Evolutionary conservation across 2,888 invertebrate species (phyloP), one percentile per base, ranked within the genome.

Genomic region (Hetaerina titia): DNA sequence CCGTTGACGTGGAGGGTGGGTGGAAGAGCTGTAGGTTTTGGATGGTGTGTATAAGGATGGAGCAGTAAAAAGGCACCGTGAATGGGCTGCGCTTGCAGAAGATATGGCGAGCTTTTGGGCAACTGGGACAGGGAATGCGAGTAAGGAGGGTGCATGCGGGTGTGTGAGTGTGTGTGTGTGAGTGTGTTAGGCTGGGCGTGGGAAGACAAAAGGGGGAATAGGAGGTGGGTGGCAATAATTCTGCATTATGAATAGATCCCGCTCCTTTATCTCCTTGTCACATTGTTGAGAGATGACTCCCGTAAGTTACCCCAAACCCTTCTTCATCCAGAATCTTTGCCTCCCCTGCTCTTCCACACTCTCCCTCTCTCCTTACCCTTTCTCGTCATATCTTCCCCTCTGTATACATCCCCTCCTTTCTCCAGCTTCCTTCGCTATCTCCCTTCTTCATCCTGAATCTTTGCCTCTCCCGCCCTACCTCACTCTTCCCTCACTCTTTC

Each of bases 181-280:
- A 22, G 25, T 4, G 31, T 11, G 25, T 58, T 63, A 17, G 64
- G 90, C 19, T 92, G 64, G 31, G 45, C 63, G 22, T 64, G 92
- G 64, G 56, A 92, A n/a, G 56, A 56, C 9, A 45, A 45, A 64
- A n/a, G 64, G 22, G 90, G 64, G 17, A 69, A 45, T n/a, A 56
- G 92, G 64, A 22, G 57, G 92, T 22, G 92, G 92, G 19, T 69
- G 92, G 64, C 69, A 15, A 81, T 81, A 81, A 81, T 81, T 81
- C 81, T 81, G 81, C 81, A 81, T 81, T 81, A 81, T 81, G 81
- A 81, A 81, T 81, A 81, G 81, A 92, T 92, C 92, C 92, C 31
- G 15, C 56, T 64, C 92, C 92, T 92, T 92, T 92, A 92, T 92
- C 92, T 74, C 69, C 92, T 56, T 92, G 92, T 92, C 92, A 92